Evolutionary conservation across 2,888 invertebrate species (phyloP).

Genomic region (Girardia tigrina): DNA sequence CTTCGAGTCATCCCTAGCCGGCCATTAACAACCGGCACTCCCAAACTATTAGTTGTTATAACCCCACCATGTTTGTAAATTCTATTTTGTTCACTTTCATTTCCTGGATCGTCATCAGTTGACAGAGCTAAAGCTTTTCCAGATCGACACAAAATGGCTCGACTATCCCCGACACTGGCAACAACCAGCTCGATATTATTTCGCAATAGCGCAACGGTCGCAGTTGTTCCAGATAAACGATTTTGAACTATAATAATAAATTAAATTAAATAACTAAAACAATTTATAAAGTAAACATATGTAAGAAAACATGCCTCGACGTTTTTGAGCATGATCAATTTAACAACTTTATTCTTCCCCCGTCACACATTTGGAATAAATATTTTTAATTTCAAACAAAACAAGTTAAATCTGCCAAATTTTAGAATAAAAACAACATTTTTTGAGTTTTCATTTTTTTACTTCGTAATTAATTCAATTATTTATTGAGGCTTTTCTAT

Average conservation of each 20-base stretch:
- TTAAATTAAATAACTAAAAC: too few relatives aligned
- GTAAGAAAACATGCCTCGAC: too few relatives aligned
- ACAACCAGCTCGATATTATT: conserved; percentile 51
- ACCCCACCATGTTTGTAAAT: conserved; percentile 50
- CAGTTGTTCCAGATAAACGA: conserved; percentile 52
- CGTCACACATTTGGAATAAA: too few relatives aligned
- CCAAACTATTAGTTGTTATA: conserved; percentile 49
- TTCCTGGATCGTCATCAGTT: conserved; percentile 51
- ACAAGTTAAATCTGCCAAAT: too few relatives aligned
- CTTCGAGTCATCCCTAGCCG: conserved; percentile 53
- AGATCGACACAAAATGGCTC: conserved; percentile 52
- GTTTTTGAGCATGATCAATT: too few relatives aligned
- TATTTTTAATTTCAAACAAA: too few relatives aligned
- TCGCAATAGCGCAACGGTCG: conserved; percentile 53
- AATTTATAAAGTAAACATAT: too few relatives aligned
- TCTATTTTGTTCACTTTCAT: conserved; percentile 49
- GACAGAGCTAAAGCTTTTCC: conserved; percentile 51
- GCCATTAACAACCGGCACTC: conserved; percentile 51
- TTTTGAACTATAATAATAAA: background rate
- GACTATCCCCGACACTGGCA: conserved; percentile 53
- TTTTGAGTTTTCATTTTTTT: too few relatives aligned
- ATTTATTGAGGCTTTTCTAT: too few relatives aligned
- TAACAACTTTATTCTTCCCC: too few relatives aligned
- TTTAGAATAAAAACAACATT: too few relatives aligned
- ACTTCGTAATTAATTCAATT: too few relatives aligned